Conservation (phyloP, 2,888 invertebrate species). For the Tortrix viridana region DNA sequence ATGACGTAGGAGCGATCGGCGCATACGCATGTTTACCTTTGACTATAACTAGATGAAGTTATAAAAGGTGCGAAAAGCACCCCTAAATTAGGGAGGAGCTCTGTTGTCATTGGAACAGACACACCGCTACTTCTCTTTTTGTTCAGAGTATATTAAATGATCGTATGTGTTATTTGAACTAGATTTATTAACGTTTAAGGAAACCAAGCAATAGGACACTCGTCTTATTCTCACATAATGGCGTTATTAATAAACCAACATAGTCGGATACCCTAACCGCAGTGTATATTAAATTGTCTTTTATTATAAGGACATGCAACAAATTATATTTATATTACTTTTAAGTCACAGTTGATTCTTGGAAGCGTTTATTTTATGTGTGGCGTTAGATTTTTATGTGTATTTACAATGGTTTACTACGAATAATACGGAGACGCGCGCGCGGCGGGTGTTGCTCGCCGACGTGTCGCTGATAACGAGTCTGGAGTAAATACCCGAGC, state of each 20-base stretch:
- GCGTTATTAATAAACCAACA: no score
- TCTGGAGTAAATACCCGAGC: constrained; percentile 13
- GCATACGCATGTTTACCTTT: not conserved
- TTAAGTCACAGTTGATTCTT: constrained; percentile 19
- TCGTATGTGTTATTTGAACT: not conserved
- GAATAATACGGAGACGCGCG: constrained; percentile 13
- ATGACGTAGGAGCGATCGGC: constrained; percentile 1
- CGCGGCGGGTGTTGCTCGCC: constrained; percentile 21
- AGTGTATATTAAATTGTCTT: not conserved
- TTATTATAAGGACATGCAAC: constrained; percentile 2
- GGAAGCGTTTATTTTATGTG: constrained; percentile 23
- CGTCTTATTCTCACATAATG: not conserved
- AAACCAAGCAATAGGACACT: not conserved
- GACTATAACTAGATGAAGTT: no score
- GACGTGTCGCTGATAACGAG: constrained; percentile 18
- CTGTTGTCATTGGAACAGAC: not conserved
- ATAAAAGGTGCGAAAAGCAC: no score
- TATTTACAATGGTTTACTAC: constrained; percentile 23
- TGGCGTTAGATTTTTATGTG: constrained; percentile 16
- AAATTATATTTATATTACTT: constrained; percentile 11
- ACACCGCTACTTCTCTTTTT: not conserved
- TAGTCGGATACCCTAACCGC: not conserved
- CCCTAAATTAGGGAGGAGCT: not conserved
- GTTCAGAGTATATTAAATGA: not conserved
- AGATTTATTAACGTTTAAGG: not conserved